A percentile compares a stretch with the other conserved stretches of the same genome.
Conservation (phyloP, 1,140 invertebrate species). For the Macrosteles quadrilineatus region DNA sequence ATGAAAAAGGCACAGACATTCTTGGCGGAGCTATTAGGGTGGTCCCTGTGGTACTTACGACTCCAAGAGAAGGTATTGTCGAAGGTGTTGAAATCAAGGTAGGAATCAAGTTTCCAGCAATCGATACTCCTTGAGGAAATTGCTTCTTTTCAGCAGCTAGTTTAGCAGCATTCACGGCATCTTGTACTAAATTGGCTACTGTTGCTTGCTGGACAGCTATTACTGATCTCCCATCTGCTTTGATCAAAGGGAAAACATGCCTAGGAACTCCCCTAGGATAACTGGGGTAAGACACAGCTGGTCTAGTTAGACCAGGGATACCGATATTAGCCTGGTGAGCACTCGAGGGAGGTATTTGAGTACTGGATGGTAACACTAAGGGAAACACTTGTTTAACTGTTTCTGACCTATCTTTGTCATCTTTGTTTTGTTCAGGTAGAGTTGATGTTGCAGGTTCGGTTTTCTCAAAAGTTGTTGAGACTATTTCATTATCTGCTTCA, state of each 20-base stretch:
- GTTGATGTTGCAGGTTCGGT: conserved; percentile 23
- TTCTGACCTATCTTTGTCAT: conserved; percentile 15
- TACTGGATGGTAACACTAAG: not conserved
- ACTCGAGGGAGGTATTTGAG: conserved; percentile 41
- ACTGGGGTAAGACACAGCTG: conserved; percentile 39
- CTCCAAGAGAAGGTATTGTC: conserved; percentile 10
- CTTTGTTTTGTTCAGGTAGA: conserved; percentile 11
- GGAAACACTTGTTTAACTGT: conserved; percentile 17
- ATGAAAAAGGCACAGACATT: conserved; percentile 29
- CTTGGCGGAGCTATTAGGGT: conserved; percentile 11
- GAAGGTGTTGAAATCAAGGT: conserved; percentile 25
- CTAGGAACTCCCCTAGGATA: conserved; percentile 28
- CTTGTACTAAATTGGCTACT: conserved; percentile 44
- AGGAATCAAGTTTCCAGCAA: conserved; percentile 3
- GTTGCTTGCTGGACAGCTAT: conserved; percentile 38
- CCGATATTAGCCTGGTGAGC: conserved; percentile 47
- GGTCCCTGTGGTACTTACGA: conserved; percentile 29
- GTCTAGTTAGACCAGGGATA: conserved; percentile 35
- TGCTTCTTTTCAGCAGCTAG: conserved; percentile 37
- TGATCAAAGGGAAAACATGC: conserved; percentile 23
- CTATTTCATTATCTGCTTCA: conserved; percentile 39
- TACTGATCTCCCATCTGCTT: conserved; percentile 27
- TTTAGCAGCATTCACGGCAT: conserved; percentile 44
- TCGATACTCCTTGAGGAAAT: conserved; percentile 13
- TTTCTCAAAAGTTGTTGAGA: conserved; percentile 18